A percentile compares a stretch with the other conserved stretches of the same genome.
phyloP scores from a whole-genome alignment of 2,113 vertebrate species.

The Hemiscyllium ocellatum region DNA sequence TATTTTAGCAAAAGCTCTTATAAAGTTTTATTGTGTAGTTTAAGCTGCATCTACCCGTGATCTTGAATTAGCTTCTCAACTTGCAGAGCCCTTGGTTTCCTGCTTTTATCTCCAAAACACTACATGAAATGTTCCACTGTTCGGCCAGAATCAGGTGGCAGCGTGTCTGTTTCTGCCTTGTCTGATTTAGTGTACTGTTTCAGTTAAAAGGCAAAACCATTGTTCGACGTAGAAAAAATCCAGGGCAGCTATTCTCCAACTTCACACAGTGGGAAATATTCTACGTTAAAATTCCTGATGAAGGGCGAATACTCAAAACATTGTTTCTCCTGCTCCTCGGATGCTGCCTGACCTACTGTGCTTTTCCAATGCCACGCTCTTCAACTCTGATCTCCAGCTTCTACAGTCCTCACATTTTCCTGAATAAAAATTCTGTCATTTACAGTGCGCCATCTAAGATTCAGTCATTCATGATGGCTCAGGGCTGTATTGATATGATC shows the following conservation, averaged over 20 bases:
- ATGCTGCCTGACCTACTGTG: too few relatives aligned
- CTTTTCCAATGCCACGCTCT: too few relatives aligned
- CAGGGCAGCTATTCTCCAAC: background rate
- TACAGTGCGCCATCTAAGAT: background rate
- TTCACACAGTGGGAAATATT: background rate
- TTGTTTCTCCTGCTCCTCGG: too few relatives aligned
- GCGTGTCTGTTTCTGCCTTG: background rate
- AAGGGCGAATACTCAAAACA: too few relatives aligned
- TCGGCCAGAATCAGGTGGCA: background rate
- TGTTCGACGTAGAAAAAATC: background rate
- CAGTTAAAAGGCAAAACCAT: background rate
- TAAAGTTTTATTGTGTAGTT: background rate
- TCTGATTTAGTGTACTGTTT: background rate
- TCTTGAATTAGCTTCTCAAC: background rate
- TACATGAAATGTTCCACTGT: background rate
- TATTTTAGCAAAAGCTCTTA: background rate
- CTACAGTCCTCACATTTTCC: too few relatives aligned
- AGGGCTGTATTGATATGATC: background rate
- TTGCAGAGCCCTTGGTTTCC: background rate
- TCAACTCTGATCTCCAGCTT: too few relatives aligned
- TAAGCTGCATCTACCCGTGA: background rate
- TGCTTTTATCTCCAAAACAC: background rate
- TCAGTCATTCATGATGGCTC: background rate
- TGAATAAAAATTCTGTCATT: background rate
- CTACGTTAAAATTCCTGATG: too few relatives aligned